Conservation (phyloP, 2,888 invertebrate species). For the Lasioglossum zephyrum region DNA sequence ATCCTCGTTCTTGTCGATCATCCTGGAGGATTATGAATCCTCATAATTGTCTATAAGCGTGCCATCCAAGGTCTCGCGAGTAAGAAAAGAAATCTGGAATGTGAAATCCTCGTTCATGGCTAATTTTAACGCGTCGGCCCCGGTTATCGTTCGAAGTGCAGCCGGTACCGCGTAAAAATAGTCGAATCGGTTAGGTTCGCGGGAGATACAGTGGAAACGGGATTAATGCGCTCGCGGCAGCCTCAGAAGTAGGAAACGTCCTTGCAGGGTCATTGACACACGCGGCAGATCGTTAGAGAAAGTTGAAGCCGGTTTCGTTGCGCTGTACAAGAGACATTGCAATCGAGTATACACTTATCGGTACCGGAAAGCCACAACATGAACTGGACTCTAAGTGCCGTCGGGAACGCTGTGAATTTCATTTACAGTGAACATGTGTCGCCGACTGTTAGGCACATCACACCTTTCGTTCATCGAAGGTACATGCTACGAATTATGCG, state of each 20-base stretch:
- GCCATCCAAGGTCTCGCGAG: not conserved
- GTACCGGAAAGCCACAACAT: slow-evolving; percentile 28
- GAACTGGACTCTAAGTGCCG: slow-evolving; percentile 56
- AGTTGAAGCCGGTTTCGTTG: not conserved
- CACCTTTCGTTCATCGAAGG: slow-evolving; percentile 78
- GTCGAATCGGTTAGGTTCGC: not conserved
- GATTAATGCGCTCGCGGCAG: not conserved
- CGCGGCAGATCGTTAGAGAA: slow-evolving; percentile 21
- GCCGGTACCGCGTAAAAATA: slow-evolving; percentile 14
- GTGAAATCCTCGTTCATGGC: not conserved
- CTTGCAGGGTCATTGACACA: slow-evolving; percentile 47
- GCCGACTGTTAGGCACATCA: slow-evolving; percentile 62
- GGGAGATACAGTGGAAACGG: slow-evolving; percentile 1
- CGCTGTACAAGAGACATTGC: not conserved
- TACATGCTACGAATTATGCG: slow-evolving; percentile 45
- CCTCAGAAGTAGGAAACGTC: slow-evolving; percentile 33
- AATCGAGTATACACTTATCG: not conserved
- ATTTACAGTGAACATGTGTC: slow-evolving; percentile 74
- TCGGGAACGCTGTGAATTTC: slow-evolving; percentile 65
- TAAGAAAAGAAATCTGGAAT: not conserved
- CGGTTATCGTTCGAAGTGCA: slow-evolving; percentile 5
- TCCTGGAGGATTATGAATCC: not conserved
- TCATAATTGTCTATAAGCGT: not conserved
- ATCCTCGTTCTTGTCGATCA: not conserved
- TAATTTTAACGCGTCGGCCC: not conserved